A percentile compares a stretch with the other conserved stretches of the same genome.
phyloP scores from a whole-genome alignment of 2,888 invertebrate genomes.

The Steinernema carpocapsae region DNA sequence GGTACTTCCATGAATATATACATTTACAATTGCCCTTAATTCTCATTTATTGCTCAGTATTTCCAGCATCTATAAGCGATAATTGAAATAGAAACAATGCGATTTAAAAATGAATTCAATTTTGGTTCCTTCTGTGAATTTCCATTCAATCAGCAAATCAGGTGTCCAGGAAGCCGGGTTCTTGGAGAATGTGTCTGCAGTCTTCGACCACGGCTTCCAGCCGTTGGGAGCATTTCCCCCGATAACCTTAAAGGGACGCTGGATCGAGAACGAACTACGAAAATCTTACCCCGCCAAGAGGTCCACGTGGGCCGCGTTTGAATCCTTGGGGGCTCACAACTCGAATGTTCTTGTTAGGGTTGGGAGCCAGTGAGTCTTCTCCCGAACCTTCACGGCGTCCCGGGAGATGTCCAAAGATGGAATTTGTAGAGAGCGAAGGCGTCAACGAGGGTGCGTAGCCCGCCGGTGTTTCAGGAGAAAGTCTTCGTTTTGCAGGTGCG shows the following conservation, averaged over 20 bases:
- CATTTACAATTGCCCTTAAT: conserved; percentile 17
- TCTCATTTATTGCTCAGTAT: background rate
- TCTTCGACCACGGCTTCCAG: conserved; percentile 40
- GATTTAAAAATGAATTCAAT: conserved; percentile 1
- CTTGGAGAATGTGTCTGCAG: conserved; percentile 33
- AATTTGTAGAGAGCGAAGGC: background rate
- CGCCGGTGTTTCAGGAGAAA: background rate
- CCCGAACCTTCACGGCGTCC: background rate
- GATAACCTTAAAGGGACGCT: background rate
- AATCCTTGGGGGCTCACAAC: background rate
- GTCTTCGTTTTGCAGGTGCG: background rate
- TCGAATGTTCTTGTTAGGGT: conserved; percentile 11
- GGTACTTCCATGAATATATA: conserved; percentile 1
- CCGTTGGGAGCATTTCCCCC: conserved; percentile 34
- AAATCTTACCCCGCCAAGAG: conserved; percentile 24
- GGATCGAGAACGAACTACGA: background rate
- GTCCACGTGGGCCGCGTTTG: conserved; percentile 32
- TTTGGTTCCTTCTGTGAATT: background rate
- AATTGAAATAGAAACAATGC: conserved; percentile 15
- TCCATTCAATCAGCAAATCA: background rate
- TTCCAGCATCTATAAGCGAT: background rate
- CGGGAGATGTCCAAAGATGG: background rate
- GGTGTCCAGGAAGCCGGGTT: conserved; percentile 37
- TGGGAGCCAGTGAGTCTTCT: background rate
- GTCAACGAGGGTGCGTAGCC: conserved; percentile 11